A percentile compares a stretch with the other conserved stretches of the same genome.
phyloP scores from a whole-genome alignment of 2,113 vertebrate species.

The Onychostruthus taczanowskii region DNA sequence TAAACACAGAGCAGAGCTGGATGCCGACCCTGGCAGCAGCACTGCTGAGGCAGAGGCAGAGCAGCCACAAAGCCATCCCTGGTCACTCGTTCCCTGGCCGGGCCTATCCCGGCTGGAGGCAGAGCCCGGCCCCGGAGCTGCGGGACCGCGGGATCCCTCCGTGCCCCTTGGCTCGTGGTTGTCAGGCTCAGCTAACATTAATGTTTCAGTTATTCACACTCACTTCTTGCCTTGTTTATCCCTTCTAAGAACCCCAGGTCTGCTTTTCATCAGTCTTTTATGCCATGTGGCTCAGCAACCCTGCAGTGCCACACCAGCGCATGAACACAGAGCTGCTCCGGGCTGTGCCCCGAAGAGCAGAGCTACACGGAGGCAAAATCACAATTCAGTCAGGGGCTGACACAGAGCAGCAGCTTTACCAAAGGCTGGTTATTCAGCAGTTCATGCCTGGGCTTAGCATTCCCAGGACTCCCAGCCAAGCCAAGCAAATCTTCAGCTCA shows the following conservation, averaged over 20 bases:
- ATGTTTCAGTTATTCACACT: neutral
- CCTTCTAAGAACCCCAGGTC: neutral
- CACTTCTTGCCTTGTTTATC: neutral
- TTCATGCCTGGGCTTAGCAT: neutral
- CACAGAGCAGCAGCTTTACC: neutral
- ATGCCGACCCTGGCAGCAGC: fast-evolving
- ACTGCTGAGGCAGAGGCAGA: fast-evolving
- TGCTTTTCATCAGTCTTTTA: neutral
- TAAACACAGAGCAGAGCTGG: neutral
- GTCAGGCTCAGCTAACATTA: neutral
- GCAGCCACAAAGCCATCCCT: fast-evolving
- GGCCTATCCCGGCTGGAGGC: neutral
- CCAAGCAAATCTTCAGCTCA: fast-evolving
- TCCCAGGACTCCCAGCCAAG: neutral
- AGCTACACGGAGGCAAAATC: neutral
- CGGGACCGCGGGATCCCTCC: fast-evolving
- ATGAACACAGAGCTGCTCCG: neutral
- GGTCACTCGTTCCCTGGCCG: fast-evolving
- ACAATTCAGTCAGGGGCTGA: fast-evolving
- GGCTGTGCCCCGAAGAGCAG: neutral
- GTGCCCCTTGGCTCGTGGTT: neutral
- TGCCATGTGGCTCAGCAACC: neutral
- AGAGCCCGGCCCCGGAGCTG: neutral
- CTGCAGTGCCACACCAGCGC: neutral
- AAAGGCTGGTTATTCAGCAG: neutral